Conservation (phyloP, 1,140 invertebrate species). For the Pseudachorutes palmiensis region DNA sequence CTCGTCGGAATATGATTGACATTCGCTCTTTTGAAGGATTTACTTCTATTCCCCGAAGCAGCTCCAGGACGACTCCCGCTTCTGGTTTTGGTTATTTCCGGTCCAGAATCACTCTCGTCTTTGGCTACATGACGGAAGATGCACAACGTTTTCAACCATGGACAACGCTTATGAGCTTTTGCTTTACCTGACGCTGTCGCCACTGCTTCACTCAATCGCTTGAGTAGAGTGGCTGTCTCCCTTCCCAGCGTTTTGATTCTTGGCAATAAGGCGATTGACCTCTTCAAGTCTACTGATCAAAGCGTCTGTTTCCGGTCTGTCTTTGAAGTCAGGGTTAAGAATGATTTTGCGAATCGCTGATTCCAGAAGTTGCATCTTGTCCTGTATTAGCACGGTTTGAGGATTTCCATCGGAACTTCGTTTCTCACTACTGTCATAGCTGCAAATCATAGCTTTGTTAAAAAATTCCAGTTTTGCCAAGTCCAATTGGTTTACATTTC, state of each 20-base stretch:
- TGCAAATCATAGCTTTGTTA: neutral
- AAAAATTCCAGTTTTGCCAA: neutral
- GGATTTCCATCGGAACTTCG: neutral
- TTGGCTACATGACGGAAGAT: no score
- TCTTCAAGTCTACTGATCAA: neutral
- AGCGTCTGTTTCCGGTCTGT: neutral
- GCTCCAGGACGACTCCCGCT: neutral
- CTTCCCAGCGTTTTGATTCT: neutral
- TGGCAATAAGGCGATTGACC: neutral
- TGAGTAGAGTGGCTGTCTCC: no score
- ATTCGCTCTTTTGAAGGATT: no score
- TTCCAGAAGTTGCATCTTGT: neutral
- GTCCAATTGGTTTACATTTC: neutral
- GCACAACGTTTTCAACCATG: no score
- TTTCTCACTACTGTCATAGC: neutral
- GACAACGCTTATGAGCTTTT: no score
- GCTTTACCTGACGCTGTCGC: no score
- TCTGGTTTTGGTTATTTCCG: no score
- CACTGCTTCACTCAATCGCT: no score
- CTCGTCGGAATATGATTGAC: no score
- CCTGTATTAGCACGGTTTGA: neutral
- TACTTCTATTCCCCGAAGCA: neutral
- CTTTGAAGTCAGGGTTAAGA: neutral
- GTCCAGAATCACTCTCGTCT: no score
- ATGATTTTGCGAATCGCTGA: neutral